Evolutionary conservation across 30 jellyfish, hydroid and myxozoan species (phyloP).

Genomic region (Phacellophora camtschatica): DNA sequence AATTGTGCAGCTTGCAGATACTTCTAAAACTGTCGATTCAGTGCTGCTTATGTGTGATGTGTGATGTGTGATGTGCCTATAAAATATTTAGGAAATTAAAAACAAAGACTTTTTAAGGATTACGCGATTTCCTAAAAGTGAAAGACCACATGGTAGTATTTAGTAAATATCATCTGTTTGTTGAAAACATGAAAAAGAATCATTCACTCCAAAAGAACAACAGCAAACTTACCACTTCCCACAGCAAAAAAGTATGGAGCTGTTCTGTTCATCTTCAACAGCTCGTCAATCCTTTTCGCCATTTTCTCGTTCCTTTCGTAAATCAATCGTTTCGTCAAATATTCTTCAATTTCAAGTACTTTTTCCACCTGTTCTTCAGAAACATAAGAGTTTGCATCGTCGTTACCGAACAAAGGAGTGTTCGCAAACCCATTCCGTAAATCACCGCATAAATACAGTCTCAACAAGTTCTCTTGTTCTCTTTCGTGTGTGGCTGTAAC

Average conservation of each 20-base stretch:
- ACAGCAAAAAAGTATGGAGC: constrained; percentile 52
- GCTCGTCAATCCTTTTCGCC: constrained; percentile 67
- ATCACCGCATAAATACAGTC: constrained; percentile 69
- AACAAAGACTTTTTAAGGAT: too few relatives aligned
- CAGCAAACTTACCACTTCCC: constrained; percentile 46
- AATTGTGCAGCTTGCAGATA: too few relatives aligned
- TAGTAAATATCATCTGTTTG: too few relatives aligned
- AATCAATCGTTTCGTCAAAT: constrained; percentile 56
- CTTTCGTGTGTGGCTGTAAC: constrained; percentile 50
- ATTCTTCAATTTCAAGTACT: constrained; percentile 64
- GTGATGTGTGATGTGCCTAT: too few relatives aligned
- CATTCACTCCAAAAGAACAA: not conserved
- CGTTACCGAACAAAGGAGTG: constrained; percentile 28
- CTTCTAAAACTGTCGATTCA: too few relatives aligned
- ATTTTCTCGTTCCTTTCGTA: constrained; percentile 66
- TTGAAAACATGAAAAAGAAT: too few relatives aligned
- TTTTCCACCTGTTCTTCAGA: constrained; percentile 47
- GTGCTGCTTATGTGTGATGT: too few relatives aligned
- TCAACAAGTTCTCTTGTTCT: constrained; percentile 54
- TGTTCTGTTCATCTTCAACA: constrained; percentile 23
- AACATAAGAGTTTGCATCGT: constrained; percentile 37
- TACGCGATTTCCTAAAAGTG: too few relatives aligned
- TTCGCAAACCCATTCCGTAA: constrained; percentile 52
- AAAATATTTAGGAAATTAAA: too few relatives aligned
- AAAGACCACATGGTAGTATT: not conserved